Conservation (phyloP, 2,797 vertebrate species). For the Enoplosus armatus region DNA sequence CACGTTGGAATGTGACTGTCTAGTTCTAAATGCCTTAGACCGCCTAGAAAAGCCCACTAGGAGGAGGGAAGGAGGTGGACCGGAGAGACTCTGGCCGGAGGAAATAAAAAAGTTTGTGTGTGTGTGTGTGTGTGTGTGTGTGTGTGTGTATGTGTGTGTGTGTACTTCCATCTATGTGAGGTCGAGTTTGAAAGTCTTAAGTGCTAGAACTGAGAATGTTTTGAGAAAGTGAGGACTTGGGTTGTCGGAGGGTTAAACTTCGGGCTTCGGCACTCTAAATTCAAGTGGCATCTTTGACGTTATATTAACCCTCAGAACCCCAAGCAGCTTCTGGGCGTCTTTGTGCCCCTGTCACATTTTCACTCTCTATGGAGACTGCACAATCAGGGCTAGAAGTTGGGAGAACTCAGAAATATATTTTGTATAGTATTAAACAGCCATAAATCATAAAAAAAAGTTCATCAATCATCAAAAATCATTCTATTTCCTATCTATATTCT, state of each 20-base stretch:
- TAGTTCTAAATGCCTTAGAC: conserved; percentile 73
- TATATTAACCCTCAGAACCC: no score
- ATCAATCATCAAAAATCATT: no score
- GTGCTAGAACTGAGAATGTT: not conserved
- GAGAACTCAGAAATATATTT: no score
- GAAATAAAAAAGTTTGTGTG: conserved; percentile 12
- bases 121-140: conserved; percentile 17
- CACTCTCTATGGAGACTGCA: no score
- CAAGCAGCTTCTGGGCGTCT: no score
- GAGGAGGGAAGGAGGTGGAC: conserved; percentile 19
- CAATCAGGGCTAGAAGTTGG: no score
- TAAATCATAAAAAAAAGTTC: no score
- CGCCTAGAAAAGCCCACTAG: conserved; percentile 63
- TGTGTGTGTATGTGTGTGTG: conserved; percentile 20
- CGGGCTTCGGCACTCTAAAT: no score
- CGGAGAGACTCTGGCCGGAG: not conserved
- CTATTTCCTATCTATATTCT: no score
- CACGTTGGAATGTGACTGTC: conserved; percentile 74
- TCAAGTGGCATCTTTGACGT: no score
- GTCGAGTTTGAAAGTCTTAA: not conserved
- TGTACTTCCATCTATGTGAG: not conserved
- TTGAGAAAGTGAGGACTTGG: not conserved
- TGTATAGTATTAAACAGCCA: no score
- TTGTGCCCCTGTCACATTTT: no score
- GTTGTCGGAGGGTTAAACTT: not conserved